A percentile compares a stretch with the other conserved stretches of the same genome.
Evolutionary conservation across 2,113 vertebrate species (phyloP).

Genomic region (Melanotaenia duboulayi): DNA sequence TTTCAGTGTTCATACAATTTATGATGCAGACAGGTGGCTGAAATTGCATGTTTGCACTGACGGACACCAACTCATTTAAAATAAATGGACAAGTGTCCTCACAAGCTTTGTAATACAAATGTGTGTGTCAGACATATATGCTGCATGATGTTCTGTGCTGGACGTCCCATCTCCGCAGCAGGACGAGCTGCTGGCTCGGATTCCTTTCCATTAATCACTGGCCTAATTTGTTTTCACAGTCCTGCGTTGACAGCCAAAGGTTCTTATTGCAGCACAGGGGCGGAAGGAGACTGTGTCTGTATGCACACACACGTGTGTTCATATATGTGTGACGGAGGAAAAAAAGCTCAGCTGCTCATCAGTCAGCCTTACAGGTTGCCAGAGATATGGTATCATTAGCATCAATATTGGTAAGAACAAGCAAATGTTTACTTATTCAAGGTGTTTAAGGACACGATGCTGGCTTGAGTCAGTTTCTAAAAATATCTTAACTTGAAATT

Average conservation of each 20-base stretch:
- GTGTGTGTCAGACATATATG: neutral
- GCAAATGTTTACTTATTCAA: neutral
- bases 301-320: neutral
- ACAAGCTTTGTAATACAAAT: neutral
- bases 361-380: neutral
- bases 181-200: constrained; percentile 87
- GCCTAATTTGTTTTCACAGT: constrained; percentile 82
- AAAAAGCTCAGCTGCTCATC: constrained; percentile 8
- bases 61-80: neutral
- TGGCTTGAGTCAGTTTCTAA: too few relatives aligned
- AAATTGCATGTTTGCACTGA: too few relatives aligned
- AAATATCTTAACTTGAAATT: too few relatives aligned
- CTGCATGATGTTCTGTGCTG: constrained; percentile 71
- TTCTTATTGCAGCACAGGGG: constrained; percentile 69
- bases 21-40: neutral
- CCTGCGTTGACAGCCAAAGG: constrained; percentile 77
- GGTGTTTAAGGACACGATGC: too few relatives aligned
- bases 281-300: constrained; percentile 33
- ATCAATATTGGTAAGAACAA: neutral
- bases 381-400: neutral
- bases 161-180: constrained; percentile 79
- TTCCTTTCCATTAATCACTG: constrained; percentile 93
- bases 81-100: neutral
- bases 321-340: constrained; percentile 13
- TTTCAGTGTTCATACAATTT: neutral